phyloP scores from a whole-genome alignment of 2,113 vertebrate genomes.

The Coreoperca whiteheadi region DNA sequence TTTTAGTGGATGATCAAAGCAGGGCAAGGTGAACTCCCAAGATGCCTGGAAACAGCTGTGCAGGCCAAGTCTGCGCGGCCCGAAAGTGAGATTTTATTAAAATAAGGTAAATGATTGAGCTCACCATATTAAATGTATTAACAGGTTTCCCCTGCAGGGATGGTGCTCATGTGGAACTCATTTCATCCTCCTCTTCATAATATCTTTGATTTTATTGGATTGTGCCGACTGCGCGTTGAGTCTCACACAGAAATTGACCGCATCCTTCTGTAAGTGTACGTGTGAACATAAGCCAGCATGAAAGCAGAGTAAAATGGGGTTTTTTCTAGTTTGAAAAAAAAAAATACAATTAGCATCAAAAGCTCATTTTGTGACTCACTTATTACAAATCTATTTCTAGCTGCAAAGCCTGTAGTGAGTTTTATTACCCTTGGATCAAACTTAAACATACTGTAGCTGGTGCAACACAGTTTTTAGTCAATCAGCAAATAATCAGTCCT shows the following conservation, averaged over 20 bases:
- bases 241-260: conserved; percentile 45
- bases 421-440: conserved; percentile 52
- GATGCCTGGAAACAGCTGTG: conserved; percentile 60
- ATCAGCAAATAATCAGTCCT: conserved; percentile 6
- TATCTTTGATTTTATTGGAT: conserved; percentile 74
- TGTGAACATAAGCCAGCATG: conserved; percentile 29
- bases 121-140: conserved; percentile 74
- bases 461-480: conserved; percentile 12
- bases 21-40: conserved; percentile 52
- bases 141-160: conserved; percentile 55
- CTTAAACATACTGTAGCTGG: neutral
- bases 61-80: conserved; percentile 24
- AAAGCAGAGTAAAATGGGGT: neutral
- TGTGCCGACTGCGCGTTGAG: conserved; percentile 24
- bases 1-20: conserved; percentile 39
- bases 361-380: conserved; percentile 25
- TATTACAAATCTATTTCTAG: conserved; percentile 13
- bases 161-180: conserved; percentile 77
- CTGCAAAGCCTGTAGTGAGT: neutral
- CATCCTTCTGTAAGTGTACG: conserved; percentile 21
- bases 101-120: conserved; percentile 66
- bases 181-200: conserved; percentile 69
- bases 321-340: neutral
- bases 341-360: neutral
- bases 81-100: conserved; percentile 62